phyloP scores from a whole-genome alignment of 2,113 vertebrate species.

The Pitta sordida region DNA sequence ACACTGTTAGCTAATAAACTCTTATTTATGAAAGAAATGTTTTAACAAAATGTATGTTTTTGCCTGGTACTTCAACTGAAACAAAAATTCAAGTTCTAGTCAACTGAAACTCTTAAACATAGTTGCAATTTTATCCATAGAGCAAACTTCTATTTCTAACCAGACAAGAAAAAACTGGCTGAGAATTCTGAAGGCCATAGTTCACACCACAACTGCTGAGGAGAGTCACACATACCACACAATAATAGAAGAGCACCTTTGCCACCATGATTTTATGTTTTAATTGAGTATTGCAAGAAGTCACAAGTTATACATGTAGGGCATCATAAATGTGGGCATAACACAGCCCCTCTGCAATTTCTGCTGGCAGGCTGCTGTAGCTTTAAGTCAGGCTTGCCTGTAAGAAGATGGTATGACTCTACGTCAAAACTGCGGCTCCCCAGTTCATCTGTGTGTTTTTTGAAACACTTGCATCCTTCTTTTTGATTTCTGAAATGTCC shows the following conservation, averaged over 20 bases:
- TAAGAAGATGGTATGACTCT: not conserved
- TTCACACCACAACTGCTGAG: not conserved
- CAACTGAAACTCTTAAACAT: not conserved
- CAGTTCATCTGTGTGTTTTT: not conserved
- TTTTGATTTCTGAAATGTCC: not conserved
- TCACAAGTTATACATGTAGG: not conserved
- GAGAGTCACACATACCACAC: accelerated
- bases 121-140: not conserved
- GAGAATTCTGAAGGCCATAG: not conserved
- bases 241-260: accelerated
- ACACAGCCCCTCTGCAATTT: not conserved
- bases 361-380: not conserved
- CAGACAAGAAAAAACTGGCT: not conserved
- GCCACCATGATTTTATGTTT: not conserved
- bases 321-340: not conserved
- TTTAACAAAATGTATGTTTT: not conserved
- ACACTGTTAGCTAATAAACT: not conserved
- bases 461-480: not conserved
- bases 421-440: not conserved
- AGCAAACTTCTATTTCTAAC: not conserved
- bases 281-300: not conserved
- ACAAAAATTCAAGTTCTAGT: not conserved
- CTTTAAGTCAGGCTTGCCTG: not conserved
- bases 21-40: not conserved
- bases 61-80: not conserved